A percentile compares a stretch with the other conserved stretches of the same genome.
Conservation (phyloP, 1,140 invertebrate species). For the Diabrotica undecimpunctata region DNA sequence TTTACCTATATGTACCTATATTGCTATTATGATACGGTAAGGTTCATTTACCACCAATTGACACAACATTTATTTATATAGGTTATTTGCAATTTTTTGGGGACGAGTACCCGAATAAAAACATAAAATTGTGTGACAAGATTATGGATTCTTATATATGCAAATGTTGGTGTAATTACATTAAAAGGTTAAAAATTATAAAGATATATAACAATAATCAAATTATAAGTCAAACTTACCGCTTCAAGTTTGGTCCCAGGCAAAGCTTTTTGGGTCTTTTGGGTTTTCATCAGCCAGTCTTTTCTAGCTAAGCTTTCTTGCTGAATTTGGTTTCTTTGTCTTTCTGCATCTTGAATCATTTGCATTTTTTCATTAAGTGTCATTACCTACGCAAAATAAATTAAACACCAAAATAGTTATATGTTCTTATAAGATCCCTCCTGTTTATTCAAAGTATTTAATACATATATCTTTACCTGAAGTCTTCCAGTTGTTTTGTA, state of each 20-base stretch:
- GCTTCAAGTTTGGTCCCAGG: slow-evolving; percentile 29
- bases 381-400: slow-evolving; percentile 25
- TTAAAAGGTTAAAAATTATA: no score
- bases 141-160: no score
- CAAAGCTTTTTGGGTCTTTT: slow-evolving; percentile 24
- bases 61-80: no score
- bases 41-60: no score
- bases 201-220: no score
- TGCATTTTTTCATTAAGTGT: slow-evolving; percentile 34
- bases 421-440: neutral
- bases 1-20: no score
- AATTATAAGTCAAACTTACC: neutral
- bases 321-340: slow-evolving; percentile 29
- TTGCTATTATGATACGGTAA: no score
- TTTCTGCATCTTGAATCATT: slow-evolving; percentile 38
- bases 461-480: neutral
- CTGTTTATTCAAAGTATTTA: neutral
- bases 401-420: slow-evolving; percentile 1
- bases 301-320: slow-evolving; percentile 37
- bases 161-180: no score
- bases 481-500: no score
- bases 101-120: no score
- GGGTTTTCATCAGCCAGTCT: slow-evolving; percentile 29
- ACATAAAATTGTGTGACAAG: no score
- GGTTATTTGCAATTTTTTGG: no score